Percentiles rank a stretch among this genome's conserved stretches.
Evolutionary conservation across 2,797 vertebrate genomes (phyloP).

Genomic region (Eidolon dupreanum): DNA sequence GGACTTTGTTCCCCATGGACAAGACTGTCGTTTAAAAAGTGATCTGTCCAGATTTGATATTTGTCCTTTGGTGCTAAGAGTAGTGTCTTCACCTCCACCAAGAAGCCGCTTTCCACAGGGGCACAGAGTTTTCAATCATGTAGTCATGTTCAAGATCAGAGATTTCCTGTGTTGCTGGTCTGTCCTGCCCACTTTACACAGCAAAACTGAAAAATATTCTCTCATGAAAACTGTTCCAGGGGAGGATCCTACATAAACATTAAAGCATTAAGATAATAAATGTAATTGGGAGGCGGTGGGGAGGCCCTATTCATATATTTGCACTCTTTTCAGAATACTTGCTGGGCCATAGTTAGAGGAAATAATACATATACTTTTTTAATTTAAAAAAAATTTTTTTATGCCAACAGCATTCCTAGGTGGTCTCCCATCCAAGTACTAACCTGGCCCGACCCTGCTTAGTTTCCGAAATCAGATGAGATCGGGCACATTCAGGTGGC

Average conservation of each 20-base stretch:
- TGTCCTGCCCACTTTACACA: not conserved
- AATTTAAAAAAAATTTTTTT: too few species aligned
- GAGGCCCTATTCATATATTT: not conserved
- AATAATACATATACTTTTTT: not conserved
- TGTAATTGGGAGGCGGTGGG: not conserved
- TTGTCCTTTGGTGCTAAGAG: not conserved
- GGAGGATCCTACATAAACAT: not conserved
- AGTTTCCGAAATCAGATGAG: too few species aligned
- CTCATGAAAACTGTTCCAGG: not conserved
- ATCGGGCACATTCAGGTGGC: too few species aligned
- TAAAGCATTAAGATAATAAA: not conserved
- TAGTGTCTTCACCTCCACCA: not conserved
- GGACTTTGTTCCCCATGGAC: rapidly evolving
- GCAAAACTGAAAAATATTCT: not conserved
- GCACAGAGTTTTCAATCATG: not conserved
- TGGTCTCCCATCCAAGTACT: too few species aligned
- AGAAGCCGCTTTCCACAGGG: not conserved
- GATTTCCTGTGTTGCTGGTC: not conserved
- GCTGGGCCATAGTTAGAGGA: not conserved
- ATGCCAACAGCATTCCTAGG: too few species aligned
- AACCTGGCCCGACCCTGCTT: too few species aligned
- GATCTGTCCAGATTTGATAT: not conserved
- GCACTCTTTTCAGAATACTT: not conserved
- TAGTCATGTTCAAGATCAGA: not conserved
- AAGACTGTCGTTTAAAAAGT: not conserved